Conservation (phyloP, 2,797 vertebrate genomes). For the Sitta carolinensis region DNA sequence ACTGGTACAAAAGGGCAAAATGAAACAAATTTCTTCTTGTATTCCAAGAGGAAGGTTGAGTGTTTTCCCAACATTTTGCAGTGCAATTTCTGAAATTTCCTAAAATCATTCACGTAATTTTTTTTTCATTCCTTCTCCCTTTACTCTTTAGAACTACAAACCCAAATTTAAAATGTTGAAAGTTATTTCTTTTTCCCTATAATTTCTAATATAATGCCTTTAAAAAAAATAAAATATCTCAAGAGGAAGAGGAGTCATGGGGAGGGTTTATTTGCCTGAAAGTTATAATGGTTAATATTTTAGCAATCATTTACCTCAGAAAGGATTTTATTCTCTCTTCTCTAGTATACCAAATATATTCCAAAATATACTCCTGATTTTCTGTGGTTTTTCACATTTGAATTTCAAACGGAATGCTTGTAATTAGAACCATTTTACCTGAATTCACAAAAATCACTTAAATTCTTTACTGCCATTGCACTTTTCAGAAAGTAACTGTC, state of each 20-base stretch:
- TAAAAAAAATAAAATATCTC: neutral
- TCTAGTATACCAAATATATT: neutral
- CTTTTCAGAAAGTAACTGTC: neutral
- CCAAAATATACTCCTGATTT: neutral
- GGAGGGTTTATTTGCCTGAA: neutral
- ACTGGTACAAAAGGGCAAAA: neutral
- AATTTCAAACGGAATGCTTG: neutral
- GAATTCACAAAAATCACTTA: neutral
- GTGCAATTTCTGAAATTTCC: neutral
- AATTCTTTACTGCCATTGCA: neutral
- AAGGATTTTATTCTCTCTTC: neutral
- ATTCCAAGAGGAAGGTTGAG: neutral
- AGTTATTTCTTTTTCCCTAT: neutral
- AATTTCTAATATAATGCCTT: neutral
- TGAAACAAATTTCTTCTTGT: neutral
- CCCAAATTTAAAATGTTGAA: rapidly evolving
- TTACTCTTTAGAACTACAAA: neutral
- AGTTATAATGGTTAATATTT: neutral
- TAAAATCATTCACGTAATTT: neutral
- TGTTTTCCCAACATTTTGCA: neutral
- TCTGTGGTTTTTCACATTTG: neutral
- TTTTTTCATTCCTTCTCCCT: neutral
- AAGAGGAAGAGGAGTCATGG: rapidly evolving
- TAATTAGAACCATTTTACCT: neutral
- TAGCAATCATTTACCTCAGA: neutral